Conservation (phyloP, 2,113 vertebrate species). For the Hippopotamus amphibius region DNA sequence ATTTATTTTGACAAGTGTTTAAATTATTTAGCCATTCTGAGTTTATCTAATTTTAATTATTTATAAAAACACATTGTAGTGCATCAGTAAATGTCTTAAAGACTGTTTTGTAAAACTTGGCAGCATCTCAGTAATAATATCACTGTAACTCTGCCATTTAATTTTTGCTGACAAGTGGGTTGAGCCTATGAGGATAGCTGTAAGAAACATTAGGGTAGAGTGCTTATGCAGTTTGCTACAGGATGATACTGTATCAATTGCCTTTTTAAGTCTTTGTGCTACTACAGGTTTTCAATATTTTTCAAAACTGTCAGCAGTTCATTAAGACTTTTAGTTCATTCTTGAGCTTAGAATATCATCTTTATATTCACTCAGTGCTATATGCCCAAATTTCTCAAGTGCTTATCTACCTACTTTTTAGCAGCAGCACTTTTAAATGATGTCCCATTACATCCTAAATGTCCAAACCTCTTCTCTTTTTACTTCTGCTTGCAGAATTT, state of each 20-base stretch:
- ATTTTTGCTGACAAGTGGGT: constrained; percentile 77
- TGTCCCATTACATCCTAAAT: constrained; percentile 42
- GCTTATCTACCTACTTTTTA: constrained; percentile 56
- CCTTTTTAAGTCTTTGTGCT: constrained; percentile 40
- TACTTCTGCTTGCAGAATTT: constrained; percentile 46
- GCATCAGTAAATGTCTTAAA: constrained; percentile 70
- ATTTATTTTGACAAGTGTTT: constrained; percentile 75
- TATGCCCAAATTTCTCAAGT: constrained; percentile 36
- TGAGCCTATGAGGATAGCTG: constrained; percentile 5
- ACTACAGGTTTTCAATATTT: constrained; percentile 58
- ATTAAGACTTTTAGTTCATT: constrained; percentile 42
- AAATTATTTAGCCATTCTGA: constrained; percentile 77
- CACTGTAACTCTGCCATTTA: constrained; percentile 56
- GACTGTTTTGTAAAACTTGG: constrained; percentile 64
- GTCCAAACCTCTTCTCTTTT: constrained; percentile 21
- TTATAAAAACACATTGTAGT: constrained; percentile 52
- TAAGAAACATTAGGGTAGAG: not conserved
- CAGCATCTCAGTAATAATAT: constrained; percentile 23
- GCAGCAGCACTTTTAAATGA: constrained; percentile 13
- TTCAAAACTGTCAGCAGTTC: constrained; percentile 69
- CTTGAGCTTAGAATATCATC: constrained; percentile 68
- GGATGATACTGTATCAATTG: not conserved
- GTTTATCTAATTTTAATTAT: constrained; percentile 80
- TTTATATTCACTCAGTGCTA: constrained; percentile 16
- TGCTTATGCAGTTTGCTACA: not conserved